phyloP scores from a whole-genome alignment of 2,888 invertebrate species.

The Hypselothyrea guttata region DNA sequence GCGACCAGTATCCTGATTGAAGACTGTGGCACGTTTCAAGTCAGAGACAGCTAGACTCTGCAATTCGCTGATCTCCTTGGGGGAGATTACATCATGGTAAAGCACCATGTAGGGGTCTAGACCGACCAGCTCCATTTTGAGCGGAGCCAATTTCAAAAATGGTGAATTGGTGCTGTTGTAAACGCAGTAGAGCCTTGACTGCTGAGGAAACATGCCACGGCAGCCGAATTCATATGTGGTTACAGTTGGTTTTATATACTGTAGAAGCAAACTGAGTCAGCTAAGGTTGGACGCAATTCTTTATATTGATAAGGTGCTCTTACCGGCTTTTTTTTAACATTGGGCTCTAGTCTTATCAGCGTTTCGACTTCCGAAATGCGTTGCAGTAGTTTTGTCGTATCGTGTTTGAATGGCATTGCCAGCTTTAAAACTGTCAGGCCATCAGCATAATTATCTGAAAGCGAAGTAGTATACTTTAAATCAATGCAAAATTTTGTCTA shows the following conservation, averaged over 20 bases:
- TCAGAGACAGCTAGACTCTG: constrained; percentile 60
- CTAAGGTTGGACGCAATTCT: background rate
- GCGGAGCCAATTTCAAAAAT: constrained; percentile 73
- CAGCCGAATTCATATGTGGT: constrained; percentile 64
- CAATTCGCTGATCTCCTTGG: constrained; percentile 67
- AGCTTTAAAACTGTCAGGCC: constrained; percentile 54
- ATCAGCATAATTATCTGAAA: constrained; percentile 49
- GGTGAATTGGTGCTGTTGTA: constrained; percentile 74
- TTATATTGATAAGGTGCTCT: constrained; percentile 2
- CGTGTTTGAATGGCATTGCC: constrained; percentile 42
- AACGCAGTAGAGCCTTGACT: constrained; percentile 58
- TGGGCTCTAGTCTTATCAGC: constrained; percentile 50
- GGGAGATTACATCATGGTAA: constrained; percentile 72
- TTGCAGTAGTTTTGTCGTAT: constrained; percentile 49
- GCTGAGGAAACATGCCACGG: constrained; percentile 61
- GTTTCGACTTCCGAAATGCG: constrained; percentile 59
- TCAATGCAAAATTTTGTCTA: no score
- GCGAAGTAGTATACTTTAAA: background rate
- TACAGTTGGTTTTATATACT: background rate
- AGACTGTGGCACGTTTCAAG: constrained; percentile 73
- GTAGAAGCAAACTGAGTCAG: no score
- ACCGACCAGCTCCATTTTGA: constrained; percentile 75
- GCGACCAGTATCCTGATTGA: constrained; percentile 8
- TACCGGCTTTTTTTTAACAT: constrained; percentile 28
- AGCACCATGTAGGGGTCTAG: constrained; percentile 77